Evolutionary conservation across 2,113 vertebrate species (phyloP), one percentile per base, ranked within the genome.

Genomic region (Aplodontia rufa): DNA sequence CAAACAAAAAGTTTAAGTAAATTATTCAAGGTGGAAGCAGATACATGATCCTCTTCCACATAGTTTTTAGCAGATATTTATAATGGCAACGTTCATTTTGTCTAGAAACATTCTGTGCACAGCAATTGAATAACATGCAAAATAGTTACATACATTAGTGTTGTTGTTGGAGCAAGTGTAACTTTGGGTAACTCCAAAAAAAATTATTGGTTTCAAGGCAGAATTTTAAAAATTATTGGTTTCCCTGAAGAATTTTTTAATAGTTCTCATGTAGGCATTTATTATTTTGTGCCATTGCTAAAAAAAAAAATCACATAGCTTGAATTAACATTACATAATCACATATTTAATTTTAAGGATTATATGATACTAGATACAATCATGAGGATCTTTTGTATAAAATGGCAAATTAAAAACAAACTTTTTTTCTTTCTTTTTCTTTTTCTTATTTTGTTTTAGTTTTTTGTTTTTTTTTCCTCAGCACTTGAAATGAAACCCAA

Each of bases 221-320:
- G 14, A 30, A 3, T 14, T n/a, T n/a, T n/a, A n/a, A n/a, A n/a
- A n/a, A n/a, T n/a, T n/a, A n/a, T n/a, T n/a, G n/a, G 3, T 80
- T 95, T 91, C 69, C 82, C 49, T 55, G 11, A 64, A 93, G 53
- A 81, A 45, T 45, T 19, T 58, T 81, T 71, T 26, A 32, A 47
- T 62, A 90, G 32, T 69, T 90, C 82, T 93, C 35, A 82, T 81
- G 72, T 49, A 86, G 1, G 8, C 83, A 55, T 80, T 79, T 96
- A 95, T 81, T 94, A 49, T 85, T 90, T 94, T 30, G 2, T 60
- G 22, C 66, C 14, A 6, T 35, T 69, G 42, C n/a, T 87, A 84
- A 95, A 93, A 87, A 87, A 84, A 84, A 95, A 93, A 87, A 87
- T 94, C 66, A 95, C 20, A 87, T 24, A 51, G 22, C 4, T 94